A percentile compares a stretch with the other conserved stretches of the same genome.
Evolutionary conservation across 2,888 invertebrate species (phyloP).

Genomic region (Scaeva pyrastri): DNA sequence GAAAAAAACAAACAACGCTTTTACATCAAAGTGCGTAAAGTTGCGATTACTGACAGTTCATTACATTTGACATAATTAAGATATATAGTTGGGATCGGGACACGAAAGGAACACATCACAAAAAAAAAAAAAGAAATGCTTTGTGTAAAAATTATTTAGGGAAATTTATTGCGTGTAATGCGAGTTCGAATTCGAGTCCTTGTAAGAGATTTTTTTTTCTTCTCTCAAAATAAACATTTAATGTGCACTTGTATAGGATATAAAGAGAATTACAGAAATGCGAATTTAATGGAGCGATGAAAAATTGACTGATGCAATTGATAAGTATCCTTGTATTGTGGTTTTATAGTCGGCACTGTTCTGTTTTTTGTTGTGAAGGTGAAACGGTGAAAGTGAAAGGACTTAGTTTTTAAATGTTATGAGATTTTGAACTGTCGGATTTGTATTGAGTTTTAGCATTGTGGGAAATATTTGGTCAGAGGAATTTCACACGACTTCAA

Average conservation of each 20-base stretch:
- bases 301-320: conserved; percentile 53
- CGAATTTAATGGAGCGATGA: conserved; percentile 67
- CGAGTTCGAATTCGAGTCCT: conserved; percentile 16
- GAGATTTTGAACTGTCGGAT: conserved; percentile 2
- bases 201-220: conserved; percentile 17
- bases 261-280: conserved; percentile 29
- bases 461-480: conserved; percentile 74
- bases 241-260: conserved; percentile 52
- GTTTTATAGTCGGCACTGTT: conserved; percentile 39
- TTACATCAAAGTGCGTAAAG: conserved; percentile 63
- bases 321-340: conserved; percentile 41
- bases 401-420: conserved; percentile 11
- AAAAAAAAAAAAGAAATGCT: neutral
- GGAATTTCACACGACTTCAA: conserved; percentile 60
- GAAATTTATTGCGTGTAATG: conserved; percentile 71
- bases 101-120: neutral
- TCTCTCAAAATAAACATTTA: neutral
- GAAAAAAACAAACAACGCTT: neutral
- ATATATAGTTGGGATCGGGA: conserved; percentile 53
- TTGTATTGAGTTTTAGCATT: neutral
- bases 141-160: conserved; percentile 52
- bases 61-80: conserved; percentile 77
- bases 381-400: conserved; percentile 39
- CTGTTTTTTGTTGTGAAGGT: conserved; percentile 38
- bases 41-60: conserved; percentile 77